Percentiles rank a stretch among this genome's conserved stretches.
Conservation (phyloP, 1,140 invertebrate genomes). For the Holotrichia oblita region DNA sequence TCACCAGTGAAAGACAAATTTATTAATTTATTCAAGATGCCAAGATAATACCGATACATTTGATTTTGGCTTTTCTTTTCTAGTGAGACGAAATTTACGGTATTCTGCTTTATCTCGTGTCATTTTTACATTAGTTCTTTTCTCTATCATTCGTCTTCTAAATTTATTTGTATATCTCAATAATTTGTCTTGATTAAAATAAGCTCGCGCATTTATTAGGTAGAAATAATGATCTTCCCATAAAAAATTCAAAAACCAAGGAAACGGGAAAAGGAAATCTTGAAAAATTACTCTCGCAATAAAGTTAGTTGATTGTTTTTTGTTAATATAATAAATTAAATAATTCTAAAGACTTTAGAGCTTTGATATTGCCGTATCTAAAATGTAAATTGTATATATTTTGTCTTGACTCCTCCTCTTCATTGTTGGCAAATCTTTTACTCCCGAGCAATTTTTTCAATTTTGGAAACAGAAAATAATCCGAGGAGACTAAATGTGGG, state of each 20-base stretch:
- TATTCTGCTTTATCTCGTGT: slow-evolving; percentile 30
- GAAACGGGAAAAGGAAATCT: not conserved
- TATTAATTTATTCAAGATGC: slow-evolving; percentile 6
- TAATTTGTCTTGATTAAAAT: slow-evolving; percentile 1
- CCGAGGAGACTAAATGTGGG: too few species aligned
- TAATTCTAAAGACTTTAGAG: too few species aligned
- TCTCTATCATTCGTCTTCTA: not conserved
- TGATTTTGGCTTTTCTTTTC: slow-evolving; percentile 1
- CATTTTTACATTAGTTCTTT: slow-evolving; percentile 1
- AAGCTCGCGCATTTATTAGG: slow-evolving; percentile 6
- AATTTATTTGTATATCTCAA: not conserved
- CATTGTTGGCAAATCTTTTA: too few species aligned
- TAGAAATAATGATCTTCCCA: not conserved
- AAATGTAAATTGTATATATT: too few species aligned
- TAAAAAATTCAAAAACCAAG: not conserved
- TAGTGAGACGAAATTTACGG: not conserved
- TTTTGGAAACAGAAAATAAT: too few species aligned
- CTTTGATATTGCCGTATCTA: too few species aligned
- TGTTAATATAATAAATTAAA: slow-evolving; percentile 1
- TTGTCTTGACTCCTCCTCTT: too few species aligned
- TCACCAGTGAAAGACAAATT: not conserved
- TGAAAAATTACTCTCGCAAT: not conserved
- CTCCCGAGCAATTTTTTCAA: too few species aligned
- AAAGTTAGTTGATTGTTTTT: not conserved
- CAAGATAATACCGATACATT: not conserved